phyloP scores from a whole-genome alignment of 1,140 invertebrate genomes.

The Sogatella furcifera region DNA sequence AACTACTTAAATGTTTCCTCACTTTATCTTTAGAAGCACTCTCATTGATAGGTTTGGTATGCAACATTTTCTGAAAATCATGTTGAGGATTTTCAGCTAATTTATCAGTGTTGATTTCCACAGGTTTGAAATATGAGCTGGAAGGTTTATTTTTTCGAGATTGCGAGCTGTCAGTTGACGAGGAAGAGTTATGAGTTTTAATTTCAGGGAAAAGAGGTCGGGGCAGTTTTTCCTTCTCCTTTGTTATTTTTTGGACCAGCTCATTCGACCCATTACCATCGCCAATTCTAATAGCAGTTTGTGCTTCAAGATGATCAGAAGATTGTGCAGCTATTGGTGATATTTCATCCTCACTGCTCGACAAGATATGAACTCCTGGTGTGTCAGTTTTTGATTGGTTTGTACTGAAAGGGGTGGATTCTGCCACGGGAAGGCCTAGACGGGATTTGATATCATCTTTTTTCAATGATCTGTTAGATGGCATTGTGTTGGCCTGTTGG shows the following conservation, averaged over 20 bases:
- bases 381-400: neutral
- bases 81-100: too few species aligned
- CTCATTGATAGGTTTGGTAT: too few species aligned
- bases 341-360: neutral
- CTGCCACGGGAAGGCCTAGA: constrained; percentile 9
- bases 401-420: constrained; percentile 18
- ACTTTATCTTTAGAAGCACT: neutral
- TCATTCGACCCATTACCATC: neutral
- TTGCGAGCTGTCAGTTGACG: neutral
- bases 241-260: neutral
- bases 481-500: neutral
- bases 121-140: constrained; percentile 11
- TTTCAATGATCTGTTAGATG: neutral
- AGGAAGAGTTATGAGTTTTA: neutral
- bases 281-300: too few species aligned
- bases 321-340: neutral
- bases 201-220: constrained; percentile 15
- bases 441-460: neutral
- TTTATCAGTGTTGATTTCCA: constrained; percentile 1
- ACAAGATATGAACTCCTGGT: neutral
- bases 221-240: neutral
- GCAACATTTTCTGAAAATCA: too few species aligned
- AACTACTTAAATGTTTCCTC: neutral
- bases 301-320: too few species aligned
- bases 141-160: neutral